Evolutionary conservation across 2,113 vertebrate species (phyloP).

Genomic region (Archilochus colubris): DNA sequence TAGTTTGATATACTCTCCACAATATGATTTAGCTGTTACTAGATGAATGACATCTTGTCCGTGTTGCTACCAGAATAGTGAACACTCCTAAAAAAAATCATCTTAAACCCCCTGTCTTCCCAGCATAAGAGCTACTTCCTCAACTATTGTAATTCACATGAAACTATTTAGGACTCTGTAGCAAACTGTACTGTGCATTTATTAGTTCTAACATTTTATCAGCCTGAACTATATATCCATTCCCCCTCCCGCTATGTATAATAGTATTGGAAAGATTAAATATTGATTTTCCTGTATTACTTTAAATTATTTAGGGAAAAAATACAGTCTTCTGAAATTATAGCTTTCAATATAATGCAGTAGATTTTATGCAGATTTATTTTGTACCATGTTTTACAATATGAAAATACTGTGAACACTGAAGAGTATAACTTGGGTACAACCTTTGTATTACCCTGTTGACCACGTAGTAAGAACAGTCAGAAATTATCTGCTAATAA

Average conservation of each 20-base stretch:
- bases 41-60: neutral
- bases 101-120: neutral
- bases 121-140: neutral
- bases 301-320: conserved; percentile 30
- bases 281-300: conserved; percentile 66
- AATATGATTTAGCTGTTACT: neutral
- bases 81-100: neutral
- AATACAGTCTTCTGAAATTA: conserved; percentile 31
- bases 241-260: neutral
- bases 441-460: neutral
- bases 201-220: neutral
- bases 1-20: neutral
- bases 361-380: conserved; percentile 32
- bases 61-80: neutral
- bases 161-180: neutral
- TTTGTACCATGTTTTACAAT: neutral
- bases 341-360: neutral
- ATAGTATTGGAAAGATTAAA: conserved; percentile 58
- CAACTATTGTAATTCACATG: neutral
- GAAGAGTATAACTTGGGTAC: neutral
- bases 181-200: neutral
- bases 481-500: neutral
- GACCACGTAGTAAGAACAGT: neutral
- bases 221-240: conserved; percentile 18
- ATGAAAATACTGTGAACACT: neutral